These are phyloP conservation scores for Caenorhabditis uteleia DNA, from an alignment of 2,888 invertebrate genomes.

Conservation along the genomic window DNA sequence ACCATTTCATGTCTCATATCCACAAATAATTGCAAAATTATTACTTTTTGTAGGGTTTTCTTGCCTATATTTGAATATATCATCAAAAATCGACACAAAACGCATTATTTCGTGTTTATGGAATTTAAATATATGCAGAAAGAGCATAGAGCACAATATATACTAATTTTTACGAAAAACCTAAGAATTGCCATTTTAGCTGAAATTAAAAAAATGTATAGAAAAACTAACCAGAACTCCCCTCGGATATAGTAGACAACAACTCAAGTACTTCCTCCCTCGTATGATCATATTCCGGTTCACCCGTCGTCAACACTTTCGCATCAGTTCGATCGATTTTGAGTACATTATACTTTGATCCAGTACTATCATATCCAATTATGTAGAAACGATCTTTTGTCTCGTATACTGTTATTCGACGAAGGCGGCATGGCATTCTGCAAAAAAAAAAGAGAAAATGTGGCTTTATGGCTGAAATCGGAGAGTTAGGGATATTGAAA, in stretches of 20 bases:
- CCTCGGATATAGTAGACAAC: conserved; percentile 64
- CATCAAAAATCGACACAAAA: too few relatives aligned
- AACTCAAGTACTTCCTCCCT: conserved; percentile 64
- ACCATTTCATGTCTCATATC: too few relatives aligned
- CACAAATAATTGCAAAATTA: too few relatives aligned
- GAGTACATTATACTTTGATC: conserved; percentile 87
- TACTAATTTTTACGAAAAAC: too few relatives aligned
- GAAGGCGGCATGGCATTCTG: conserved; percentile 49
- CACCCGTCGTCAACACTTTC: conserved; percentile 59
- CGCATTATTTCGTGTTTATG: too few relatives aligned
- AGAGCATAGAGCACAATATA: too few relatives aligned
- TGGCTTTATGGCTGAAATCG: neutral
- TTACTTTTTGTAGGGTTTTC: too few relatives aligned
- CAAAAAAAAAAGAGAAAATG: neutral
- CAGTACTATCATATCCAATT: conserved; percentile 82
- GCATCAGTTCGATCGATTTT: conserved; percentile 82
- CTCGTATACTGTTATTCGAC: conserved; percentile 65
- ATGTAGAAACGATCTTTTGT: conserved; percentile 81
- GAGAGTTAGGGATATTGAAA: neutral
- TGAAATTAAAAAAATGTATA: too few relatives aligned
- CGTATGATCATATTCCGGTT: conserved; percentile 63
- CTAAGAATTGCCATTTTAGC: too few relatives aligned
- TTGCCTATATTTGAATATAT: too few relatives aligned
- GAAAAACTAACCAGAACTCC: conserved; percentile 57
- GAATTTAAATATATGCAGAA: too few relatives aligned